Base-by-base conservation (phyloP, 2,797 vertebrate genomes). In the Gallirallus australis region DNA sequence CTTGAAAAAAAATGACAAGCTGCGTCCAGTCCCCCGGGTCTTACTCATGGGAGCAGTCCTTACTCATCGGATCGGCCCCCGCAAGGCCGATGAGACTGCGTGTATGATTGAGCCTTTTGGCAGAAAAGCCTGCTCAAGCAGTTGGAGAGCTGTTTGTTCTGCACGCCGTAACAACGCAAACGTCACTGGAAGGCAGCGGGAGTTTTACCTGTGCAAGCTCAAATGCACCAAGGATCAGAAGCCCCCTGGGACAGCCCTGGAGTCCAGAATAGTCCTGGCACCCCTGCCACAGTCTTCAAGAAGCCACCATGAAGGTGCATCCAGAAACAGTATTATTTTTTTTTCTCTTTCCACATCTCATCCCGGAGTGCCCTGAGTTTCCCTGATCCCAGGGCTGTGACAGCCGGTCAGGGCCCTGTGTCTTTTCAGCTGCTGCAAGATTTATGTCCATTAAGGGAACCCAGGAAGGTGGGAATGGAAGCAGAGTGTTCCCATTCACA, bases 1-100 rank as follows among this genome's bases (percentile, higher is more conserved):
- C 89, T 93, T 94, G 94, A 93, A 89, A 40, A 68, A 45, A 50
- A 92, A 42, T 39, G 39, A 78, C 93, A 95, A 94, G 92, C 89
- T 40, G 65, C 39, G 76, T 94, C 95, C 96, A 95, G 89, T 83
- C 94, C 89, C 4, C 1, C 68, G 93, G 92, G 86, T 88, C 95
- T 96, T 96, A 97, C 84, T 96, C 94, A 94, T 90, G 95, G 78
- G 54, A 90, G 65, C 72, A 40, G 69, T 93, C 85, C 76, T 94
- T 95, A 96, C 91, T 94, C 94, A 94, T 94, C 35, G 0, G 12
- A 21, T 83, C 52, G 10, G 94, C 89, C 95, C 94, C 87, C 56
- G 35, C 91, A 79, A 94, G 70, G 94, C 60, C 7, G 3, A 6
- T 53, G 86, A 96, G 79, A 11, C 65, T 89, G 71, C 71, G 68